Evolutionary conservation across 2,888 invertebrate species (phyloP), one percentile per base, ranked within the genome.

Genomic region (Scaptodrosophila latifasciaeformis): DNA sequence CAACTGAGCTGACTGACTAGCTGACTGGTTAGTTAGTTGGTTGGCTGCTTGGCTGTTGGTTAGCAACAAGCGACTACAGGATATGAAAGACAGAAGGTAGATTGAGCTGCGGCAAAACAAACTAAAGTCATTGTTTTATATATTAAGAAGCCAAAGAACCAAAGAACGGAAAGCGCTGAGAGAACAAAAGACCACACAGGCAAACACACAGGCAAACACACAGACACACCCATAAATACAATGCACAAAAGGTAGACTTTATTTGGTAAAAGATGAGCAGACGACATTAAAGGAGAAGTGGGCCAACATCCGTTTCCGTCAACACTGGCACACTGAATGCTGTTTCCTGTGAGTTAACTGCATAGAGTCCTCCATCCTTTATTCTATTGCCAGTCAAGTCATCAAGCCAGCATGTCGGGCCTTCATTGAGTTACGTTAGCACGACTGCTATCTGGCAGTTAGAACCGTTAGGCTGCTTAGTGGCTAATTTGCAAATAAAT

Each of bases 261-360:
- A 56, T 61, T 62, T 61, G 57, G 57, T 44, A 19, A 46, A 46
- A 48, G 59, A 59, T 44, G 39, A 51, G 51, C 42, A 48, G 30
- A 40, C 29, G 50, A 21, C 10, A 45, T 18, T 10, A 13, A 44
- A 24, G 31, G 42, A 9, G 40, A 21, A 13, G 49, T 47, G 52
- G 15, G 50, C 50, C 52, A 53, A 62, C 67, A 67, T 74, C 71
- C 78, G 70, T 50, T 78, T 74, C 70, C 75, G 70, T 54, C 70
- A 59, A 58, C 64, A 67, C 54, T 42, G 57, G 13, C 52, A n/a
- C n/a, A 47, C 37, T 56, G 64, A 70, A 48, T 61, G 37, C 58
- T 52, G 54, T 45, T 70, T 77, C 67, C 78, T 52, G 53, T 53
- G 30, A 44, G 40, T 44, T 13, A n/a, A 18, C 39, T 6, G 10